phyloP scores from a whole-genome alignment of 2,888 invertebrate species.

The Nephrotoma guestfalica region DNA sequence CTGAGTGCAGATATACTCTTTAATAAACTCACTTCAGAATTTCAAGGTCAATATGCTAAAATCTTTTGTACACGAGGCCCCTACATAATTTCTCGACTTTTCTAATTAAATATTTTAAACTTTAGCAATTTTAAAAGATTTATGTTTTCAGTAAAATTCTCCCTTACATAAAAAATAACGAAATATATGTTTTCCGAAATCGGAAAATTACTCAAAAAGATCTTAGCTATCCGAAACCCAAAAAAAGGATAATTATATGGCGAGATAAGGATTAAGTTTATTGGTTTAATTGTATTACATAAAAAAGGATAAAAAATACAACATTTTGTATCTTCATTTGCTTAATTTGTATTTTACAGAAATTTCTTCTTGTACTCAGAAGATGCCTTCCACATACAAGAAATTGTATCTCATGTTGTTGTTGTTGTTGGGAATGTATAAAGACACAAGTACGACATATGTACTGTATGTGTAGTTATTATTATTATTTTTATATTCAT shows the following conservation, averaged over 20 bases:
- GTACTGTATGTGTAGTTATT: neutral
- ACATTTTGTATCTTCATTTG: neutral
- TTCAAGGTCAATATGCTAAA: too few species aligned
- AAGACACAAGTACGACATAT: neutral
- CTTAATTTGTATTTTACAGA: neutral
- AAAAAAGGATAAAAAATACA: neutral
- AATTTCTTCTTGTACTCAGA: neutral
- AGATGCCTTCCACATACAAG: neutral
- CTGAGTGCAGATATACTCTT: too few species aligned
- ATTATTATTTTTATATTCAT: neutral
- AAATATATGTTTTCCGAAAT: neutral
- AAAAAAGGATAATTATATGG: neutral
- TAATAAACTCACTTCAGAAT: too few species aligned
- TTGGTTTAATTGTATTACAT: slow-evolving; percentile 3
- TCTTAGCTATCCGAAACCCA: neutral
- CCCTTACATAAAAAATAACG: neutral
- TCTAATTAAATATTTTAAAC: neutral
- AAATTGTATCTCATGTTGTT: neutral
- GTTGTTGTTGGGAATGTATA: neutral
- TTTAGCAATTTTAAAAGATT: neutral
- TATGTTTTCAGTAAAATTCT: neutral
- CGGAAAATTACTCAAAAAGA: neutral
- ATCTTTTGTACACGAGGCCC: too few species aligned
- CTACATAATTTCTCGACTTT: neutral
- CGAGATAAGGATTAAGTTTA: slow-evolving; percentile 6